Base-by-base conservation (phyloP, 1,140 invertebrate genomes). In the Leguminivora glycinivorella region DNA sequence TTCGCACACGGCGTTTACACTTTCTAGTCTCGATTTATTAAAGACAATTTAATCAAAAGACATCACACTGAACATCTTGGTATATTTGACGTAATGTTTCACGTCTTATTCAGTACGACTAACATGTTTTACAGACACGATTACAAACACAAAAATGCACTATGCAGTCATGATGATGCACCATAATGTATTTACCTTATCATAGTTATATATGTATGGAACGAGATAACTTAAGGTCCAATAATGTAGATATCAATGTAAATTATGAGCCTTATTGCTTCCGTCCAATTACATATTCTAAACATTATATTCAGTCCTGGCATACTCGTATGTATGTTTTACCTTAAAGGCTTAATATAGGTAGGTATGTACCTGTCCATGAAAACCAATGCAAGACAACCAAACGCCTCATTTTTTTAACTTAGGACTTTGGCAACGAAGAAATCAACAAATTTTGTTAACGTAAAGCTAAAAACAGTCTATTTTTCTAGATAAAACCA, bases 21-120 rank as follows among this genome's bases (percentile, higher is more conserved):
- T 87, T 85, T 90, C 88, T 90, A 90, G 88, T 90, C 88, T 89
- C 85, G 79, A 83, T 86, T 83, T 83, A 81, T 80, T 83, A 83
- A 83, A 85, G 78, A 78, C 58, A 63, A 29, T 29, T 63, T 63
- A 19, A 63, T 63, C 58, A 63, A 63, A 63, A 26, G 22, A 29
- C 6, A 63, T 25, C 58, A 63, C 58, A 31, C 4, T 60, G 25
- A 24, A 12, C 4, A 63, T 63, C 58, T 29, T 29, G 58, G 14
- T 63, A 31, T 29, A 14, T 17, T 29, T 10, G 58, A 63, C 26
- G 26, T 31, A 63, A 17, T n/a, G 17, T n/a, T 14, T 29, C 58
- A 63, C 26, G 58, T 31, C 19, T 52, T 22, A 22, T 22, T 22
- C 14, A n/a, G 47, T 52, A 52, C 47, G 6, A 22, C 17, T 52